Evolutionary conservation across 2,797 vertebrate genomes (phyloP).

Genomic region (Euthynnus affinis): DNA sequence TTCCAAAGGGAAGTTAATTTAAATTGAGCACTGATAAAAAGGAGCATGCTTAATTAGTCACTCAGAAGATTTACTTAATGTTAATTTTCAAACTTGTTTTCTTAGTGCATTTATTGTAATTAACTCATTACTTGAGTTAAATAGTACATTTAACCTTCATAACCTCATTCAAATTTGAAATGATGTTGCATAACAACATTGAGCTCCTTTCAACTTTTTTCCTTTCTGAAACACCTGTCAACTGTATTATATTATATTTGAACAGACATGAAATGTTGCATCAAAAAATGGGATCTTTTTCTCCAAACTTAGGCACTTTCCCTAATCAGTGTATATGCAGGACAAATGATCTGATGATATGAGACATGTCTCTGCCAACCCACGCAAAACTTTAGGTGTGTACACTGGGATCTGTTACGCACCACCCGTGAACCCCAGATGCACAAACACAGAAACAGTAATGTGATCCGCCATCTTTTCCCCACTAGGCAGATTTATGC

Average conservation of each 20-base stretch:
- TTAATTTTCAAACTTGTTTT: constrained; percentile 4
- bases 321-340: constrained; percentile 74
- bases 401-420: constrained; percentile 81
- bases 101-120: constrained; percentile 3
- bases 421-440: constrained; percentile 84
- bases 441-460: constrained; percentile 84
- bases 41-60: neutral
- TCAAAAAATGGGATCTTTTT: constrained; percentile 55
- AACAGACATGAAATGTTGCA: constrained; percentile 43
- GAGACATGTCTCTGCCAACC: constrained; percentile 81
- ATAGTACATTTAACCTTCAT: constrained; percentile 25
- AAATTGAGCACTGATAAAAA: constrained; percentile 3
- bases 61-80: neutral
- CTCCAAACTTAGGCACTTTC: constrained; percentile 51
- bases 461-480: constrained; percentile 80
- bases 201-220: constrained; percentile 19
- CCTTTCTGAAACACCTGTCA: constrained; percentile 49
- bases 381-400: constrained; percentile 83
- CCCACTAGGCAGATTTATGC: constrained; percentile 82
- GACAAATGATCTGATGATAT: constrained; percentile 82
- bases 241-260: constrained; percentile 29
- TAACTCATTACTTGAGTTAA: neutral
- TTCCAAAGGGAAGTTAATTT: constrained; percentile 15
- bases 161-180: constrained; percentile 23
- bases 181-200: constrained; percentile 23